A percentile compares a stretch with the other conserved stretches of the same genome.
Conservation (phyloP, 2,888 invertebrate species). For the Zonitis immaculata region DNA sequence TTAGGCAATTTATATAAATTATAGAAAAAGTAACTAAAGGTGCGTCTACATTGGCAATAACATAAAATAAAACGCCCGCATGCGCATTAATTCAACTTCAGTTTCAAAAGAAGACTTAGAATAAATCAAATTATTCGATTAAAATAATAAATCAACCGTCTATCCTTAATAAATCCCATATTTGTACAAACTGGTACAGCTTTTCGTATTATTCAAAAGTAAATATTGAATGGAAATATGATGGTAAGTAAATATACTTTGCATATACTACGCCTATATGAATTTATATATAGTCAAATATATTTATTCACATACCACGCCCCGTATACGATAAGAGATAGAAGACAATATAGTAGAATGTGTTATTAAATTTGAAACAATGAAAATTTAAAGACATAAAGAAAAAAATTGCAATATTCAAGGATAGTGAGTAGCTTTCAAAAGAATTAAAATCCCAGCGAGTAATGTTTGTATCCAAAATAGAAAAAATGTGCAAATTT, state of each 20-base stretch:
- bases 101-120: too few relatives aligned
- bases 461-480: slow-evolving; percentile 17
- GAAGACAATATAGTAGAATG: slow-evolving; percentile 12
- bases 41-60: too few relatives aligned
- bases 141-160: too few relatives aligned
- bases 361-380: slow-evolving; percentile 27
- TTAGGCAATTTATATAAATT: too few relatives aligned
- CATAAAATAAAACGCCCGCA: too few relatives aligned
- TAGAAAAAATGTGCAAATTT: slow-evolving; percentile 15
- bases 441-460: slow-evolving; percentile 23
- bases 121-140: too few relatives aligned
- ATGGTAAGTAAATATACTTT: slow-evolving; percentile 19
- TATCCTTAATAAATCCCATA: slow-evolving; percentile 13
- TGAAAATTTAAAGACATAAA: slow-evolving; percentile 12
- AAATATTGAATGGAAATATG: slow-evolving; percentile 23
- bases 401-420: slow-evolving; percentile 17
- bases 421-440: slow-evolving; percentile 22
- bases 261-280: slow-evolving; percentile 13
- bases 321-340: slow-evolving; percentile 8
- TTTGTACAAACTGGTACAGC: slow-evolving; percentile 10
- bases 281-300: not conserved
- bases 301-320: slow-evolving; percentile 1
- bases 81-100: too few relatives aligned
- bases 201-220: slow-evolving; percentile 12
- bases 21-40: too few relatives aligned